Evolutionary conservation across 92 coral and sea anemone species (phyloP).

Genomic region (Siderastrea siderea): DNA sequence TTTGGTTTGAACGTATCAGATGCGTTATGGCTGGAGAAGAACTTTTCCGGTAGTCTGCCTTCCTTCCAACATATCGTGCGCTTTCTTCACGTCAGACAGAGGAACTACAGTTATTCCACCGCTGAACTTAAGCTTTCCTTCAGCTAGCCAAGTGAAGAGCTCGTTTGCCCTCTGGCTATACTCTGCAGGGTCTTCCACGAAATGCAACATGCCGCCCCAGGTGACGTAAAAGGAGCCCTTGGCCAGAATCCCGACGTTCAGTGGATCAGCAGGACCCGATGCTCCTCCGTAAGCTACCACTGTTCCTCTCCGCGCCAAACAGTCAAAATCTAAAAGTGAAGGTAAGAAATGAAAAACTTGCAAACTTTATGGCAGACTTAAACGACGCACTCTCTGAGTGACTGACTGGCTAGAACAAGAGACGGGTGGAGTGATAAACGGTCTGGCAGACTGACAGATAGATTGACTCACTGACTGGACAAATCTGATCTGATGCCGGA

Average conservation of each 20-base stretch:
- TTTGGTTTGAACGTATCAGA: too few species aligned
- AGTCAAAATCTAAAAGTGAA: conserved; percentile 66
- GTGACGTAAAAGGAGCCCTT: conserved; percentile 77
- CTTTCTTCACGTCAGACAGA: conserved; percentile 67
- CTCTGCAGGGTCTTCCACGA: conserved; percentile 67
- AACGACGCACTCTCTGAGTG: too few species aligned
- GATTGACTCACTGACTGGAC: too few species aligned
- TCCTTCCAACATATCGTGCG: conserved; percentile 76
- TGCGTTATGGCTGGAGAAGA: conserved; percentile 39
- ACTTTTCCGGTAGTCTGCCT: conserved; percentile 81
- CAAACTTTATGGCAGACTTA: not conserved
- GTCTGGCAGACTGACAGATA: too few species aligned
- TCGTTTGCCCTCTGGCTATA: conserved; percentile 69
- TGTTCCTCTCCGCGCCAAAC: conserved; percentile 81
- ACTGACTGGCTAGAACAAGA: too few species aligned
- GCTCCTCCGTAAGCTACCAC: conserved; percentile 81
- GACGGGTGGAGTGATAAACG: too few species aligned
- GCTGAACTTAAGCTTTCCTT: conserved; percentile 76
- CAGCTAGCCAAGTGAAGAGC: conserved; percentile 70
- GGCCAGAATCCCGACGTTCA: conserved; percentile 58
- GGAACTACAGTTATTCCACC: conserved; percentile 78
- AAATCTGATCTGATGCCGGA: too few species aligned
- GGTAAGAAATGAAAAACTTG: too few species aligned
- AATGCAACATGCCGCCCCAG: conserved; percentile 52
- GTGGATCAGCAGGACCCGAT: conserved; percentile 81